Evolutionary conservation across 1,140 invertebrate species (phyloP), one percentile per base, ranked within the genome.

Genomic region (Drosophila takahashii): DNA sequence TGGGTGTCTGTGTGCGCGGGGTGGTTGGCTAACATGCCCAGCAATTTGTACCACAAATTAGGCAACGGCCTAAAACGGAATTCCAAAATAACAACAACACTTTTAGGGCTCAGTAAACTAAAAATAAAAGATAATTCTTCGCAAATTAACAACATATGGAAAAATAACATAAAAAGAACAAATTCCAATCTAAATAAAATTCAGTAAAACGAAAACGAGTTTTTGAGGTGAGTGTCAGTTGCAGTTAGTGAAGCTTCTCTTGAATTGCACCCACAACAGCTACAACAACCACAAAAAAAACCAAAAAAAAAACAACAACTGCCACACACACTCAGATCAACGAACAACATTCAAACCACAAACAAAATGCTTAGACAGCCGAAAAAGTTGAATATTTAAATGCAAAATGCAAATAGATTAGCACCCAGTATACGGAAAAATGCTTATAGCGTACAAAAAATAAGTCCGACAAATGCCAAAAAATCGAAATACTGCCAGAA

Each of bases 381-480:
- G 22, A 39, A 71, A 83, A 58, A 70, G 41, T 48, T 10, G 18
- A 67, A 78, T 73, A 60, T 78, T 67, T 59, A 81, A 77, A 86
- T 87, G 83, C 81, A 79, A 69, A 81, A 65, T 48, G 53, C 83
- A 87, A 86, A 86, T 86, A 86, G 81, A 86, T 86, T 86, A 87
- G 74, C 69, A 50, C 57, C 42, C 56, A 60, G 39, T 27, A 54
- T 36, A 59, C 54, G 53, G 18, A 66, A 66, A 67, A 66, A 67
- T 56, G 74, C 79, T 77, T 66, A 59, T 62, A 56, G 61, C 56
- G 18, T 56, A 37, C 11, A 73, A 41, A 26, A 48, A 57, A 52
- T 22, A 61, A 66, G 22, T 32, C 48, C 29, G 53, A 8, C 61
- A 50, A 53, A 45, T 62, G 74, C 74, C 58, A 83, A 60, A 73